Base-by-base conservation (phyloP, 1,140 invertebrate genomes). In the Aphaenogaster rudis region DNA sequence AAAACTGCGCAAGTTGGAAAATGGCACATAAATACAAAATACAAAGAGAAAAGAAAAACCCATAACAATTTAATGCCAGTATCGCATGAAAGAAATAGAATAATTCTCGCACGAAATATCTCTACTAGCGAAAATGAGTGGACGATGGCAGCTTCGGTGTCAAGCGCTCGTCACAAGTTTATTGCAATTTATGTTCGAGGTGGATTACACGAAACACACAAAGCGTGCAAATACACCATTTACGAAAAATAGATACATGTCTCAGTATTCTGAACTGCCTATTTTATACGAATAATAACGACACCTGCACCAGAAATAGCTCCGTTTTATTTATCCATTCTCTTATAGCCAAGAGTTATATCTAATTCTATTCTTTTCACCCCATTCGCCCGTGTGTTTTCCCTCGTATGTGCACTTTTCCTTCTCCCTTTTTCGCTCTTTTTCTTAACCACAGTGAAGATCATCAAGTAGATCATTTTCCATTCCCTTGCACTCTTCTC, bases 281-380 rank as follows among this genome's bases (percentile, higher is more conserved):
- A 15, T 8, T 33, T 63, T 39, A 33, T 76, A 88, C 90, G 90
- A 63, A 71, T 45, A 91, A 93, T 94, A 91, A 91, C 93, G 92
- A 88, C 93, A 94, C 91, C 17, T 57, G 69, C 81, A 78, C 50
- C 77, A 85, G n/a, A 36, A n/a, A 1, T 63, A 78, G 28, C 48
- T 48, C 36, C 21, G 39, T 48, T 88, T 91, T 87, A 87, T 91
- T 88, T 84, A 86, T 82, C n/a, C 63, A 33, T 69, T 39, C n/a
- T 64, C 61, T n/a, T 28, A 28, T 28, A 33, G 54, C 50, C 54
- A 50, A n/a, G 9, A 88, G 39, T 52, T 59, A 52, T 64, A 74
- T 71, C 71, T 13, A 66, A 76, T 59, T 71, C 81, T 79, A 66
- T 9, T 39, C 21, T 69, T 54, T 78, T 11, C 17, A 7, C 9